Evolutionary conservation across 1,140 invertebrate genomes (phyloP), one percentile per base, ranked within the genome.

Genomic region (Tetranychus cinnabarinus): DNA sequence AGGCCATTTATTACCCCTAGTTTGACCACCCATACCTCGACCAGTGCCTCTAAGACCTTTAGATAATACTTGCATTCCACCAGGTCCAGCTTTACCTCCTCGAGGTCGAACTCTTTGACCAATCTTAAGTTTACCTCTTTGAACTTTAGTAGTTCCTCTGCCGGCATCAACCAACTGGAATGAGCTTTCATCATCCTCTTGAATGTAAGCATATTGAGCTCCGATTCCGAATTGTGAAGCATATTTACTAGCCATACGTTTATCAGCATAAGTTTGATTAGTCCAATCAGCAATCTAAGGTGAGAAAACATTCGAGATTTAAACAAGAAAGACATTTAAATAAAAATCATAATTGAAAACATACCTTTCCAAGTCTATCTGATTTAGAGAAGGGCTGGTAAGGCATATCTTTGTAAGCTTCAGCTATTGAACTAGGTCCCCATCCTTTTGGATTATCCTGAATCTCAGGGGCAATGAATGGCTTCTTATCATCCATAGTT

Each of bases 321-420:
- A 42, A 42, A 42, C 5, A 10, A 42, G 0, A 52, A 56, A 15
- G 54, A 56, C 5, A 42, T 60, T 42, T 58, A 61, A 45, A 59
- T 2, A 45, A 7, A 42, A 42, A 42, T 42, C 1, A 6, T 42
- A 42, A 42, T 6, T 42, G 6, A 52, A n/a, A n/a, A 67, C 63
- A 71, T 70, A 84, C 82, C 77, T 96, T 97, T 67, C 92, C 93
- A 59, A 97, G 75, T 64, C 90, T 80, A 75, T 97, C 91, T 61
- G 87, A 89, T 77, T 97, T 97, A 58, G 89, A 91, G 71, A 95
- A 97, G 23, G 90, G 91, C 73, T 96, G 91, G 73, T 97, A 97
- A 0, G 93, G 92, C 81, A 97, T 93, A 74, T 96, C 91, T 71
- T 87, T 86, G 73, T 92, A 97, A 71, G 91, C 86, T 63, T 90